Evolutionary conservation across 2,797 vertebrate genomes (phyloP).

Genomic region (Mus caroli): DNA sequence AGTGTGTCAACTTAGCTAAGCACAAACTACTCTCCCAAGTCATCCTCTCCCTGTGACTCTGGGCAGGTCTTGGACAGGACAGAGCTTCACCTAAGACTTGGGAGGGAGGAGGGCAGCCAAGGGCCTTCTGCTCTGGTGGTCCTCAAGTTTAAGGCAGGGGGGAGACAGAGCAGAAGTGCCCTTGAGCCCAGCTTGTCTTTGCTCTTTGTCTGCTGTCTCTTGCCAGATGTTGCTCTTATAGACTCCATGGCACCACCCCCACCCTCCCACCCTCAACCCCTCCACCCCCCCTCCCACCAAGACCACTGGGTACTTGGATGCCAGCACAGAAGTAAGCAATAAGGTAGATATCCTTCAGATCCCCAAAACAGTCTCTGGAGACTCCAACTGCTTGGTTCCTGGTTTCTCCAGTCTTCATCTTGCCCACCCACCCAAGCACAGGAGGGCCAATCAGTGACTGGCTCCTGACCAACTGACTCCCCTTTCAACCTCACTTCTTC

Average conservation of each 20-base stretch:
- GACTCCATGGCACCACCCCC: neutral
- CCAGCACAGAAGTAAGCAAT: neutral
- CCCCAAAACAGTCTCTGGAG: neutral
- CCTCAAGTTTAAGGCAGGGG: neutral
- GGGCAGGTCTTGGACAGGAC: rapidly evolving
- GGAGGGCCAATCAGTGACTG: neutral
- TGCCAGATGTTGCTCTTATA: neutral
- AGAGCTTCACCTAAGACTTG: neutral
- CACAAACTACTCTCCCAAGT: neutral
- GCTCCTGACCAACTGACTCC: neutral
- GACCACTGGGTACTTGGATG: neutral
- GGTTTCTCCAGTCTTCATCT: neutral
- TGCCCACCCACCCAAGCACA: neutral
- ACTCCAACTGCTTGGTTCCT: neutral
- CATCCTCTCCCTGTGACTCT: neutral
- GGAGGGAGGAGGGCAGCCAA: neutral
- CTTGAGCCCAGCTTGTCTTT: neutral
- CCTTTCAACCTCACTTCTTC: neutral
- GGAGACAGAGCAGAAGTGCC: neutral
- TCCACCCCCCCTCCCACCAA: neutral
- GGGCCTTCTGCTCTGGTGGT: neutral
- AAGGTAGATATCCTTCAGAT: neutral
- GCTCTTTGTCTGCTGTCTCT: neutral
- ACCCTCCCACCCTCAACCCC: too few species aligned
- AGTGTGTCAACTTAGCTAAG: neutral